Evolutionary conservation across 2,113 vertebrate genomes (phyloP), one percentile per base, ranked within the genome.

Genomic region (Riparia riparia): DNA sequence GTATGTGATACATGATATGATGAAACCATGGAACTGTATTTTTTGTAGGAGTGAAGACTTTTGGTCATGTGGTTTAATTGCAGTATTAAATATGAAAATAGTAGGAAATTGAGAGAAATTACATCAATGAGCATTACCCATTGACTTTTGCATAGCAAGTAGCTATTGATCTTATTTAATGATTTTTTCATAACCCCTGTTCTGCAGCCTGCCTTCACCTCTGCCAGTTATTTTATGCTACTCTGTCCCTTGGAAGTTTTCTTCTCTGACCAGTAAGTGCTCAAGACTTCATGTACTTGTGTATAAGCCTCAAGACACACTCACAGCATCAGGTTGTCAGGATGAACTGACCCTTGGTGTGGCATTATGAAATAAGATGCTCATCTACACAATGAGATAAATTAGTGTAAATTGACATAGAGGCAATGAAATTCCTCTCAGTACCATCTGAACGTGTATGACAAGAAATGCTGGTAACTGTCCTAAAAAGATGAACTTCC

Each of bases 351-450:
- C 22, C 42, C n/a, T 45, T 10, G 4, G 5, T 50, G 22, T 70
- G 31, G 18, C 28, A 26, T 68, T 74, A n/a, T 32, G 18, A 82
- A 87, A 44, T 56, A 47, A 51, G 69, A 39, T 21, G 7, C 26
- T 41, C 22, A 19, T 34, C 39, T 81, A n/a, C 7, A 41, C 18
- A 70, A 16, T 0, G 6, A 58, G 77, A 13, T 32, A 69, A 51
- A 9, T 32, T 22, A 69, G 14, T 5, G 1, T 61, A 53, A 37
- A 31, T 18, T 3, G 1, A 57, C 5, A 5, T 4, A 15, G 14
- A 58, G 34, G 29, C 50, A 20, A 63, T 7, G 16, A 60, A 79
- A 68, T 41, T 64, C 69, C 44, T 39, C 5, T 47, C 56, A 26
- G 39, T 42, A 78, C 32, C 18, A 26, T 13, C 7, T 2, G n/a